Evolutionary conservation across 1,140 invertebrate genomes (phyloP).

Genomic region (Hirudo medicinalis): DNA sequence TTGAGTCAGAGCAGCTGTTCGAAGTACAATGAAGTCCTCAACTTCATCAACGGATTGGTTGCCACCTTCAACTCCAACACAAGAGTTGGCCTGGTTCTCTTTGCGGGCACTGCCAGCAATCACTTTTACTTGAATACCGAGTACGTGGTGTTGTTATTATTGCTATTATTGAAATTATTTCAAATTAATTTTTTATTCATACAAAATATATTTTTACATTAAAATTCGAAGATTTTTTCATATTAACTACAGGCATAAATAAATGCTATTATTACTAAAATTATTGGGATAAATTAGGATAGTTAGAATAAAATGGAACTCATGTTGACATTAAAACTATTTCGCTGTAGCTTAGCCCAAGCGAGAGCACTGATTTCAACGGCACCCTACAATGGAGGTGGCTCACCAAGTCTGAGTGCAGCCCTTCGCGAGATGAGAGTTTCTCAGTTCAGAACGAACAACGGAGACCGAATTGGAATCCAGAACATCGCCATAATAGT

Average conservation of each 20-base stretch:
- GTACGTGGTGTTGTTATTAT: neutral
- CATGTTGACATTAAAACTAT: too few relatives aligned
- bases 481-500: slow-evolving; percentile 17
- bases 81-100: slow-evolving; percentile 9
- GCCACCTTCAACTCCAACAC: neutral
- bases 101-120: neutral
- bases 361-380: neutral
- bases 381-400: neutral
- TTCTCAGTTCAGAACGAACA: slow-evolving; percentile 7
- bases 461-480: slow-evolving; percentile 13
- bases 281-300: too few relatives aligned
- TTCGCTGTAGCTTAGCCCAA: neutral
- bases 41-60: slow-evolving; percentile 9
- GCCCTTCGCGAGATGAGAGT: slow-evolving; percentile 14
- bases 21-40: neutral
- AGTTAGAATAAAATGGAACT: too few relatives aligned
- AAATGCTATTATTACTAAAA: too few relatives aligned
- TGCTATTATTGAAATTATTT: neutral
- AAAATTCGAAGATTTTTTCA: too few relatives aligned
- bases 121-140: slow-evolving; percentile 9
- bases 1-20: neutral
- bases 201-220: too few relatives aligned
- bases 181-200: neutral
- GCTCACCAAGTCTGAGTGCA: neutral
- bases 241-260: too few relatives aligned